Conservation (phyloP, 2,113 vertebrate genomes). For the Euleptes europaea region DNA sequence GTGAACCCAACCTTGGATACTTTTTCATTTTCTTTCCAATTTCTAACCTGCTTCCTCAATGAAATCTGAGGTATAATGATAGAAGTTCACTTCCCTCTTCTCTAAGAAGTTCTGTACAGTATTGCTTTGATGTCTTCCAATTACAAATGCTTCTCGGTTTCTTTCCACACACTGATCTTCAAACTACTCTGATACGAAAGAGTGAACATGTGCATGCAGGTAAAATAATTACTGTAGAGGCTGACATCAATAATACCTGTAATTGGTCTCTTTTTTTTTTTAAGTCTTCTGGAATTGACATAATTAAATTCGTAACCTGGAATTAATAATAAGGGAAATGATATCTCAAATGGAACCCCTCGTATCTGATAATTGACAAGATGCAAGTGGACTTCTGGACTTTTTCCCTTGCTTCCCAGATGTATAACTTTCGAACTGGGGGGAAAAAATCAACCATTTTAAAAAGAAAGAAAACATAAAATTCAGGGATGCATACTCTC, state of each 20-base stretch:
- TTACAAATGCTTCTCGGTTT: conserved; percentile 39
- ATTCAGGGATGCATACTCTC: neutral
- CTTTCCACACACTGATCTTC: conserved; percentile 33
- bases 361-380: neutral
- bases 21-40: conserved; percentile 37
- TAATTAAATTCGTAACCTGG: neutral
- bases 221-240: neutral
- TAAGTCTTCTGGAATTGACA: neutral
- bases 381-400: conserved; percentile 1
- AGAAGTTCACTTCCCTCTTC: conserved; percentile 8
- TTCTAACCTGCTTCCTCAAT: conserved; percentile 16
- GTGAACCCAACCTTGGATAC: conserved; percentile 16
- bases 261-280: conserved; percentile 20
- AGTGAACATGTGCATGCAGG: conserved; percentile 6
- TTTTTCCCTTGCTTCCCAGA: conserved; percentile 3
- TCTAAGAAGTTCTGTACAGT: neutral
- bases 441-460: neutral
- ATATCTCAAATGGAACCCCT: neutral
- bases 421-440: neutral
- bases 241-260: conserved; percentile 32
- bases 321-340: conserved; percentile 3
- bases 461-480: conserved; percentile 13
- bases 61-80: conserved; percentile 53
- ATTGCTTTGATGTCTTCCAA: conserved; percentile 41
- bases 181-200: conserved; percentile 5